Conservation (phyloP, 1,140 invertebrate genomes). For the Maconellicoccus hirsutus region DNA sequence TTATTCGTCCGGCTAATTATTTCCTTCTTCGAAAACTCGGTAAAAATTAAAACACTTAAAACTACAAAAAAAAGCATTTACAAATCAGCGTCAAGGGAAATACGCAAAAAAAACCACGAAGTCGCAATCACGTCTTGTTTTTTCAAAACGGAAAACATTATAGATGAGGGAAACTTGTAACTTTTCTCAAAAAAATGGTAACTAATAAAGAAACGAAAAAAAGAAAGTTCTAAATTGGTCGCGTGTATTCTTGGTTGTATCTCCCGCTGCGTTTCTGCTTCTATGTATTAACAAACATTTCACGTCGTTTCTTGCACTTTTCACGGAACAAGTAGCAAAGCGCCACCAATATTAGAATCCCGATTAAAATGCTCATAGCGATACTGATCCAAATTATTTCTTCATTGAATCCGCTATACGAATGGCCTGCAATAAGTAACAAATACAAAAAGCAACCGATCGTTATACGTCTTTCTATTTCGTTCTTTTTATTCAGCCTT, state of each 20-base stretch:
- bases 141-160: no score
- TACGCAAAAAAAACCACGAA: background rate
- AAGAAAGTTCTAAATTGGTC: background rate
- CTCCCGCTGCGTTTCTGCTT: background rate
- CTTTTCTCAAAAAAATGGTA: background rate
- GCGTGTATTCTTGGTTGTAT: background rate
- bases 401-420: constrained; percentile 66
- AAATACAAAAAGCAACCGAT: no score
- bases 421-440: constrained; percentile 37
- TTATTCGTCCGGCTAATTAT: no score
- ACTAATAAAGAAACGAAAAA: background rate
- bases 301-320: constrained; percentile 56
- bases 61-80: background rate
- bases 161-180: background rate
- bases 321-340: constrained; percentile 65
- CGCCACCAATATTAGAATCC: constrained; percentile 62
- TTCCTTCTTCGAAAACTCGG: no score
- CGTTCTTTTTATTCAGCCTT: no score
- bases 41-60: background rate
- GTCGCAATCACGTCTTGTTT: no score
- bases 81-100: background rate
- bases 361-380: constrained; percentile 70
- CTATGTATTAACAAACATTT: constrained; percentile 27
- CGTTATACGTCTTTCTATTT: no score
- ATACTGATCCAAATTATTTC: constrained; percentile 77